Base-by-base conservation (phyloP, 2,888 invertebrate species). In the Melolontha melolontha region DNA sequence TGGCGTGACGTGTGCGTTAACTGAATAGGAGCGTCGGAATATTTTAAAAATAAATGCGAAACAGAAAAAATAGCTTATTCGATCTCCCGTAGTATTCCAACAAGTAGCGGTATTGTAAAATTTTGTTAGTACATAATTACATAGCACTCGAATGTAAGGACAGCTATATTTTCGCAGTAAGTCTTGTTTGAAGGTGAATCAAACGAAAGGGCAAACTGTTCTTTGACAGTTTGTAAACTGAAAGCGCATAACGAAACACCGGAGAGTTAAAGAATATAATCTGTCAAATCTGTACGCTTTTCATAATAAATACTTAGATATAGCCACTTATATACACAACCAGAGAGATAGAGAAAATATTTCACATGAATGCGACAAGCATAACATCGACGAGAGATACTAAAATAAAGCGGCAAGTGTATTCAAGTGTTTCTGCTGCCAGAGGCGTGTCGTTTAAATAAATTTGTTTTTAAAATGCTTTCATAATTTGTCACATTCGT, bases 391-490 rank as follows among this genome's bases (percentile, higher is more conserved):
- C 22, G n/a, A 7, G 42, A 27, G 22, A 12, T 57, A 42, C 41
- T 42, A 57, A 57, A 57, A 57, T 57, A 57, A 57, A 57, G 17
- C 6, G 27, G 16, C 10, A 34, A 1, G 34, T 22, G 27, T 27
- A 27, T 27, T 41, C n/a, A 57, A 42, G 42, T 42, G 41, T 17
- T 57, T 41, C 42, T 42, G 27, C 41, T 57, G 57, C 44, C 57
- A 57, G 41, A n/a, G 42, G 17, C n/a, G 41, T n/a, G 44, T 42
- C 22, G 22, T 22, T 11, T 49, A 42, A 42, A 22, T 57, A 11
- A 42, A 41, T 57, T 41, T 41, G 42, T 40, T 42, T 55, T 55
- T 57, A 41, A 22, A 27, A 42, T 57, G 42, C 8, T 12, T 42
- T 22, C 42, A 7, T 42, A 41, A 42, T 57, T 57, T 42, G 57